phyloP scores from a whole-genome alignment of 2,113 vertebrate genomes.

The Bombycilla garrulus region DNA sequence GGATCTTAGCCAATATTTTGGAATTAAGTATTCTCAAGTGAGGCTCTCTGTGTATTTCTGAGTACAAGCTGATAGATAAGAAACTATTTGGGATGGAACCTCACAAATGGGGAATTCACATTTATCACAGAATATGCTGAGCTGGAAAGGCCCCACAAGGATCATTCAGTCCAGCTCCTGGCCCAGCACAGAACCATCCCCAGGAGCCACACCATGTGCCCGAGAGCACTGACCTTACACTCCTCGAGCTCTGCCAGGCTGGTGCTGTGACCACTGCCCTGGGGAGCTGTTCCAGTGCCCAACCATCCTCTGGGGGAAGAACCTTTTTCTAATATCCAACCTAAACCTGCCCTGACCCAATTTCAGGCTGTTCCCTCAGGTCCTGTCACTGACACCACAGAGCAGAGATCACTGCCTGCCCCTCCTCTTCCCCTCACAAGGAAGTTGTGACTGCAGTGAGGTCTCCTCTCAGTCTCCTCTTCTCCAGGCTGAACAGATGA shows the following conservation, averaged over 20 bases:
- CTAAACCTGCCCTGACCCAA: background rate
- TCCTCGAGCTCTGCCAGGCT: background rate
- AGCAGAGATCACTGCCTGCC: background rate
- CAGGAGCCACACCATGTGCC: background rate
- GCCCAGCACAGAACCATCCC: background rate
- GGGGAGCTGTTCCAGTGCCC: background rate
- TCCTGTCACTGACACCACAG: background rate
- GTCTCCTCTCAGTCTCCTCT: background rate
- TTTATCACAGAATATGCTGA: background rate
- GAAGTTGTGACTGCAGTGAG: background rate
- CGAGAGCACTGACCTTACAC: fast-evolving
- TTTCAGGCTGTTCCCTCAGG: fast-evolving
- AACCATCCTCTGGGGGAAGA: background rate
- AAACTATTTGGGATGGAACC: background rate
- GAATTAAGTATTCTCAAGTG: background rate
- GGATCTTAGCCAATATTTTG: background rate
- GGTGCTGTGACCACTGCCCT: background rate
- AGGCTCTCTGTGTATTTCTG: background rate
- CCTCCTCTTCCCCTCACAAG: fast-evolving
- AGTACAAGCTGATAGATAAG: background rate
- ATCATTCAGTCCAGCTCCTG: background rate
- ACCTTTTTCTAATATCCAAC: fast-evolving
- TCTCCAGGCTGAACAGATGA: background rate
- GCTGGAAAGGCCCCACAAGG: background rate
- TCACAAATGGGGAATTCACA: background rate